Evolutionary conservation across 2,888 invertebrate genomes (phyloP), one percentile per base, ranked within the genome.

Genomic region (Phorcus lineatus): DNA sequence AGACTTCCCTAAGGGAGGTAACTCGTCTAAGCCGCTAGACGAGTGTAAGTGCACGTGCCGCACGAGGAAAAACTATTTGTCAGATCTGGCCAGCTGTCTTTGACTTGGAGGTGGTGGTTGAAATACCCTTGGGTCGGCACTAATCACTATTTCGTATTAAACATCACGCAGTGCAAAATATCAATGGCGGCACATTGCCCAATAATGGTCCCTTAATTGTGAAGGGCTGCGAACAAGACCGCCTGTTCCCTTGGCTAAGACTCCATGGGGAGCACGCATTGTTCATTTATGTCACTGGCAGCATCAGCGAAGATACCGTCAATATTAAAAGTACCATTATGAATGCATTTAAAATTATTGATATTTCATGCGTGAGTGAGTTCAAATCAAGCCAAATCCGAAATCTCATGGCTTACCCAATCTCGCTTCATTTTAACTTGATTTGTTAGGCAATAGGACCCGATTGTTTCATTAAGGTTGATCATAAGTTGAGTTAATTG

Each of bases 291-390:
- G 70, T 70, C 70, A 70, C 40, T 31, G 70, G 31, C 28, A 70
- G 70, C 36, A 16, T 70, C 70, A n/a, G 70, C 40, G 36, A 40
- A 36, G 70, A 36, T 36, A 36, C 31, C 28, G 28, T 19, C 40
- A 70, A 70, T 70, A 70, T 70, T 70, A 70, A 70, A 70, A 28
- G 40, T 36, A 70, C 70, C 70, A 70, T 70, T 70, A 70, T 70
- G 36, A 70, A 70, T 70, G 36, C 40, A 70, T 70, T 70, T 36
- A 70, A 36, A 31, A 40, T 31, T 70, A 70, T 70, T 70, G 70
- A 70, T 70, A 70, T 70, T 70, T 70, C 70, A 70, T 70, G 36
- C 70, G 28, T 70, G 70, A 70, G 70, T 70, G 70, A 36, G 31
- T 70, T 36, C 70, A 70, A 36, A 40, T 40, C 70, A 31, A 36